Conservation (phyloP, 1,140 invertebrate genomes). For the Dufourea novaeangliae region DNA sequence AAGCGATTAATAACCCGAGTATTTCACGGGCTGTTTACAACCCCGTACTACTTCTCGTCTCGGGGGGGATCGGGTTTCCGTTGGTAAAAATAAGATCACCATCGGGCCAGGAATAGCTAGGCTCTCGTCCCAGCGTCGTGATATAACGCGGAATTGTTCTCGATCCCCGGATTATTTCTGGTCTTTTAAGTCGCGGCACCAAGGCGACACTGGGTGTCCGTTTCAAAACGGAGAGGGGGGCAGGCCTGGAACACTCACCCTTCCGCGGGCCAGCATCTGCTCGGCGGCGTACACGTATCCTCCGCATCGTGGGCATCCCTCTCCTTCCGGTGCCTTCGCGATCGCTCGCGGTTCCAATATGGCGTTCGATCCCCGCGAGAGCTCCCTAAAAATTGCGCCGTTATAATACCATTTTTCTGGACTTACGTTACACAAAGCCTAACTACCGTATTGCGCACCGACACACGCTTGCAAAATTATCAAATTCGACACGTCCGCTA, state of each 20-base stretch:
- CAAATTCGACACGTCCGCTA: too few relatives aligned
- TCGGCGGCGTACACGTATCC: conserved; percentile 96
- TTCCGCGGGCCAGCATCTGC: conserved; percentile 95
- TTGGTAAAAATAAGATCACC: conserved; percentile 22
- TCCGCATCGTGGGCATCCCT: conserved; percentile 94
- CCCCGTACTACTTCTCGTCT: background rate
- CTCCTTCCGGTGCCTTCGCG: conserved; percentile 91
- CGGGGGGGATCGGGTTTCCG: background rate
- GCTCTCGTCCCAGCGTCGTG: background rate
- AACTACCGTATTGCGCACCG: too few relatives aligned
- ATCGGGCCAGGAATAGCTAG: background rate
- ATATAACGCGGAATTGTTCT: conserved; percentile 16
- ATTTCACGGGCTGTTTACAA: conserved; percentile 24
- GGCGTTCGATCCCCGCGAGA: conserved; percentile 80
- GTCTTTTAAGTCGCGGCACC: conserved; percentile 10
- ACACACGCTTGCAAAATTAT: too few relatives aligned
- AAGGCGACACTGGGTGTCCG: background rate
- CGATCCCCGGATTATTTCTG: background rate
- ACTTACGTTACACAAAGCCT: too few relatives aligned
- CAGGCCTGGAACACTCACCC: conserved; percentile 84
- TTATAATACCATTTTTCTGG: background rate
- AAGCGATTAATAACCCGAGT: conserved; percentile 9
- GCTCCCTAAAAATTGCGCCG: conserved; percentile 58
- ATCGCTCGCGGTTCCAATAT: conserved; percentile 87
- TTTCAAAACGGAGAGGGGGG: too few relatives aligned